These are phyloP conservation scores for Orchesellides sinensis DNA, from an alignment of 2,888 invertebrate genomes.

Conservation along the genomic window DNA sequence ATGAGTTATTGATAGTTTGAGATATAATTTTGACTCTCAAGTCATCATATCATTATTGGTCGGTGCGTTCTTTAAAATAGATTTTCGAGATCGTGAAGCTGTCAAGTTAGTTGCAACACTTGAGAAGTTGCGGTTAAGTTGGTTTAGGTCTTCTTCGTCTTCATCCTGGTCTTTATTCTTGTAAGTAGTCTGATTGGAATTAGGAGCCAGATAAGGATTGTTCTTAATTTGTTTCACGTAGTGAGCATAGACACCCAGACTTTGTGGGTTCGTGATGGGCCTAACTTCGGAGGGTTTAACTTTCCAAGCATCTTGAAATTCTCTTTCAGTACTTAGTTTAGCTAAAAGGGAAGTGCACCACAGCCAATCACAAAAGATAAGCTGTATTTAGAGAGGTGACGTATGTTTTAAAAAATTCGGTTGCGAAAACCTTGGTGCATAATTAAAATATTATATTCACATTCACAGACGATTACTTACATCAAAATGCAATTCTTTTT, in stretches of 20 bases:
- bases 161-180: neutral
- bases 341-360: conserved; percentile 64
- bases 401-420: neutral
- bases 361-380: conserved; percentile 72
- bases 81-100: too few species aligned
- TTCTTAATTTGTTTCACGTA: conserved; percentile 42
- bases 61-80: neutral
- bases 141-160: neutral
- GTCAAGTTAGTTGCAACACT: too few species aligned
- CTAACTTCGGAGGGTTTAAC: neutral
- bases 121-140: too few species aligned
- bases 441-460: neutral
- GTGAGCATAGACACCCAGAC: conserved; percentile 44
- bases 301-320: conserved; percentile 32
- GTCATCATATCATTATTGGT: too few species aligned
- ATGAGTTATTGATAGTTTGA: too few species aligned
- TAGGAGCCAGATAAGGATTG: conserved; percentile 29
- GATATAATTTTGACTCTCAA: too few species aligned
- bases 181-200: conserved; percentile 10
- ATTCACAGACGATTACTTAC: too few species aligned
- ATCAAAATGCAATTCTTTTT: conserved; percentile 63
- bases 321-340: conserved; percentile 56
- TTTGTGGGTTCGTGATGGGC: conserved; percentile 34
- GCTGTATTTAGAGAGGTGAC: conserved; percentile 35
- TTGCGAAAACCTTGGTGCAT: too few species aligned